phyloP scores from a whole-genome alignment of 2,797 vertebrate genomes.

The Neosilurus hyrtlii region DNA sequence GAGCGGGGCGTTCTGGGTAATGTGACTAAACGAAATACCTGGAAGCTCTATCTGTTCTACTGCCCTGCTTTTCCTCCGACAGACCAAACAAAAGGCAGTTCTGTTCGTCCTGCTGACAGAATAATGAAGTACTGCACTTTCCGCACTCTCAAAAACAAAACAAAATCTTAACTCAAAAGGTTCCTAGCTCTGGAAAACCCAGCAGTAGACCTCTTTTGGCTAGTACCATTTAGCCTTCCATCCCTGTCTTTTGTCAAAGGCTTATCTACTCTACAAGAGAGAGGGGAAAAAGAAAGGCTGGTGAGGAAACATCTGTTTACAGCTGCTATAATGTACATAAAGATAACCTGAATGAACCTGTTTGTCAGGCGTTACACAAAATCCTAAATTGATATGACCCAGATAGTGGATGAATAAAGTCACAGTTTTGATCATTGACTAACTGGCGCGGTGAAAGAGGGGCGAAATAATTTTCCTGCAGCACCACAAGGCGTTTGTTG shows the following conservation, averaged over 20 bases:
- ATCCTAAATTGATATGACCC: neutral
- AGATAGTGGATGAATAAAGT: neutral
- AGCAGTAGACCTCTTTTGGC: neutral
- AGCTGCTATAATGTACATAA: neutral
- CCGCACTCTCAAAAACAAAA: neutral
- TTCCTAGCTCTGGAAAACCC: neutral
- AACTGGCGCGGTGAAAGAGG: neutral
- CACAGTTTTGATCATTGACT: neutral
- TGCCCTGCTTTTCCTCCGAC: constrained; percentile 64
- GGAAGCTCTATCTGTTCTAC: constrained; percentile 60
- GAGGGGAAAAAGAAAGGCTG: neutral
- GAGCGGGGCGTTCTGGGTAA: constrained; percentile 13
- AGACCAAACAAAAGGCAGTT: neutral
- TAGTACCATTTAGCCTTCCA: too few species aligned
- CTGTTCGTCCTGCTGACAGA: neutral
- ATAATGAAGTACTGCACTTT: neutral
- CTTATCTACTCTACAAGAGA: neutral
- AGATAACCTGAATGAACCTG: neutral
- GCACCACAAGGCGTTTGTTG: neutral
- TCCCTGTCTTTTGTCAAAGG: too few species aligned
- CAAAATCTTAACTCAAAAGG: neutral
- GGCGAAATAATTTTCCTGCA: neutral
- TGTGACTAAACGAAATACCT: constrained; percentile 24
- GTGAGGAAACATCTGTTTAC: neutral
- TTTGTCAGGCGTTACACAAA: neutral